Percentiles rank a stretch among this genome's conserved stretches.
phyloP scores from a whole-genome alignment of 2,113 vertebrate species.

The Herpailurus yagouaroundi region DNA sequence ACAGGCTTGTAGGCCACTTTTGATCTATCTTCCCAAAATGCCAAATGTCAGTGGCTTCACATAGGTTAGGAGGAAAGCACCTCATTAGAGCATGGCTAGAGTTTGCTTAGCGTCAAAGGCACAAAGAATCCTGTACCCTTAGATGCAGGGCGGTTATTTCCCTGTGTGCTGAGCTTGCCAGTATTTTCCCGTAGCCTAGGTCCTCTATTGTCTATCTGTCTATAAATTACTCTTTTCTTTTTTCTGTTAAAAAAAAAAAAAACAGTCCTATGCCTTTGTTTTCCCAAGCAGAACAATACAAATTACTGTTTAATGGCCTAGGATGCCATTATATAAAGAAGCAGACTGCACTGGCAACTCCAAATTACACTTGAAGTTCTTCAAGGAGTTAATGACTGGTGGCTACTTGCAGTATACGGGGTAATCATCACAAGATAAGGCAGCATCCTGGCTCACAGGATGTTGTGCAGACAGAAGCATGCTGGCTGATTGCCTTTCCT shows the following conservation, averaged over 20 bases:
- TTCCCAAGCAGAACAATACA: slow-evolving; percentile 70
- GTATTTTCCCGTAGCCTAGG: not conserved
- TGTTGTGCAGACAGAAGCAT: slow-evolving; percentile 65
- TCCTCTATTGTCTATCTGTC: slow-evolving; percentile 42
- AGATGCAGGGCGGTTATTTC: slow-evolving; percentile 53
- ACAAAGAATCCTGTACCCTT: slow-evolving; percentile 57
- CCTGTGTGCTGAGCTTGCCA: not conserved
- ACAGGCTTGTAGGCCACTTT: slow-evolving; percentile 70
- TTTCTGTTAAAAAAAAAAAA: slow-evolving; percentile 33
- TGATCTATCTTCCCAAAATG: slow-evolving; percentile 71
- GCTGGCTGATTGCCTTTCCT: slow-evolving; percentile 56
- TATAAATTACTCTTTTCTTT: slow-evolving; percentile 38
- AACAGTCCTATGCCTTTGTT: not conserved
- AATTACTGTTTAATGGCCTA: slow-evolving; percentile 61
- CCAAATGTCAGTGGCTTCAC: slow-evolving; percentile 74
- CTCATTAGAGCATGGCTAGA: slow-evolving; percentile 72
- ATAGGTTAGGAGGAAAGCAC: slow-evolving; percentile 55
- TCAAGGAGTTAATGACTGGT: slow-evolving; percentile 73
- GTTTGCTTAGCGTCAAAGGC: slow-evolving; percentile 61
- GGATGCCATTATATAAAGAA: slow-evolving; percentile 67
- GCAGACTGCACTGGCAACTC: slow-evolving; percentile 61
- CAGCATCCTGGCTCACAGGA: slow-evolving; percentile 44
- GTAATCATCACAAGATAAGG: slow-evolving; percentile 57
- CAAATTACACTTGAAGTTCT: slow-evolving; percentile 30
- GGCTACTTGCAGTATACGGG: not conserved